These are phyloP conservation scores for Drosophila pachea DNA, from an alignment of 1,140 invertebrate species.

Conservation along the genomic window DNA sequence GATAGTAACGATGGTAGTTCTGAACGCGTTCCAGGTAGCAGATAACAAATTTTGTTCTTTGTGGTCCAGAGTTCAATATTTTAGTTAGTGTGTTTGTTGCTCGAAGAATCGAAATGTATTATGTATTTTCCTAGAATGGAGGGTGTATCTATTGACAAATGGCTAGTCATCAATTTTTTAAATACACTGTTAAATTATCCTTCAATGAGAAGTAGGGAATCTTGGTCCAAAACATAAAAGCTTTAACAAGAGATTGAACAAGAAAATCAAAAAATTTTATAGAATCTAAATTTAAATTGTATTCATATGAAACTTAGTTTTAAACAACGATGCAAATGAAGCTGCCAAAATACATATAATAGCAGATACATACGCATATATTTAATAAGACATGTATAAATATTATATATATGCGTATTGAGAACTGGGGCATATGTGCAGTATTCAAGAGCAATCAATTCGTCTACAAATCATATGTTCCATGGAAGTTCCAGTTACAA, in stretches of 20 bases:
- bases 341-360: constrained; percentile 1
- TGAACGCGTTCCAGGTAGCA: too few relatives aligned
- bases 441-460: background rate
- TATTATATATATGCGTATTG: background rate
- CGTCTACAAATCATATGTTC: background rate
- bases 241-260: background rate
- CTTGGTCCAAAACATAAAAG: background rate
- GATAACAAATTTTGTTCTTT: too few relatives aligned
- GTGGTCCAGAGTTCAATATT: too few relatives aligned
- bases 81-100: too few relatives aligned
- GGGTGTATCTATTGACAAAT: too few relatives aligned
- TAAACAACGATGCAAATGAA: constrained; percentile 1
- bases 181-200: background rate
- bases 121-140: too few relatives aligned
- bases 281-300: background rate
- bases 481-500: background rate
- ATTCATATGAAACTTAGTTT: background rate
- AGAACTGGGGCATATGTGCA: background rate
- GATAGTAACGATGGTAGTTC: too few relatives aligned
- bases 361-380: background rate
- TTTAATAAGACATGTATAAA: background rate
- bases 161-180: background rate
- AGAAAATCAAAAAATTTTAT: background rate
- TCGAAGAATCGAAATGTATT: too few relatives aligned
- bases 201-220: background rate